Conservation (phyloP, 2,888 invertebrate genomes). For the Nebria salina region DNA sequence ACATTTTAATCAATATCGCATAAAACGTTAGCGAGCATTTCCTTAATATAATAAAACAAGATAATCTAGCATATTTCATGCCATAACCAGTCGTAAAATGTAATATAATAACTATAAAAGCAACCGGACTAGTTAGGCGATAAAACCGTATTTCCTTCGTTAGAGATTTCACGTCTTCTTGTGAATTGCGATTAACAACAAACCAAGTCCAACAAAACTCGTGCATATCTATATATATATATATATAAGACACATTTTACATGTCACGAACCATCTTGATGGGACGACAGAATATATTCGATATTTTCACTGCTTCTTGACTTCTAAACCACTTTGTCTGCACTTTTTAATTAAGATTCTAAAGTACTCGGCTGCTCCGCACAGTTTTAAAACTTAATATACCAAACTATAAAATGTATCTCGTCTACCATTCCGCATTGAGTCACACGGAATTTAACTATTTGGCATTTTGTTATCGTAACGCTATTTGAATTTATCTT, state of each 20-base stretch:
- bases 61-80: conserved; percentile 27
- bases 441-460: not conserved
- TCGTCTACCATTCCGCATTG: not conserved
- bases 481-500: not conserved
- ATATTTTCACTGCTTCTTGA: not conserved
- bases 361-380: not conserved
- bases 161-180: conserved; percentile 11
- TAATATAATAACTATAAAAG: conserved; percentile 27
- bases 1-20: conserved; percentile 15
- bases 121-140: conserved; percentile 20
- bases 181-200: not conserved
- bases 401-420: conserved; percentile 1
- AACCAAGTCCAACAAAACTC: not conserved
- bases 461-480: conserved; percentile 1
- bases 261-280: not conserved
- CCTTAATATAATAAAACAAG: conserved; percentile 30
- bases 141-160: conserved; percentile 19
- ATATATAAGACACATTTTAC: not conserved
- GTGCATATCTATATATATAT: not conserved
- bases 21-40: conserved; percentile 12
- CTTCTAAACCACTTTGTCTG: not conserved
- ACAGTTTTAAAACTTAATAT: conserved; percentile 1
- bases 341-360: conserved; percentile 1
- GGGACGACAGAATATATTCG: not conserved
- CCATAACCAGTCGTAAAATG: conserved; percentile 27